These are phyloP conservation scores for Acanthaster planci DNA, from an alignment of 35 echinoderm and acorn worm genomes.

Conservation along the genomic window DNA sequence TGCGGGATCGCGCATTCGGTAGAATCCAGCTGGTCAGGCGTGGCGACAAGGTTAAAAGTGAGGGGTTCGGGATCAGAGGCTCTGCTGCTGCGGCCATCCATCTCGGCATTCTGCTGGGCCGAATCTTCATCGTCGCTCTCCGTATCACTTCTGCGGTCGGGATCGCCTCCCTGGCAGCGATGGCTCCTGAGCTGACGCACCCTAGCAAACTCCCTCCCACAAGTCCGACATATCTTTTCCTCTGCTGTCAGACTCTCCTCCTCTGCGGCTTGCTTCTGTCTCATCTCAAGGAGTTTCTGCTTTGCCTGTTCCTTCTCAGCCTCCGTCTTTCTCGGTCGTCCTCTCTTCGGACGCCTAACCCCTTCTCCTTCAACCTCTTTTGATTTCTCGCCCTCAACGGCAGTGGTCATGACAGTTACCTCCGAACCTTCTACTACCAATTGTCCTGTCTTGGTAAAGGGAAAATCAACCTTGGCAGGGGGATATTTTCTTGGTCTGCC, in stretches of 20 bases:
- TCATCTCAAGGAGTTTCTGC: not conserved
- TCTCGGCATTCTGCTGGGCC: not conserved
- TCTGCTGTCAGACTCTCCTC: not conserved
- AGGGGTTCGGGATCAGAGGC: not conserved
- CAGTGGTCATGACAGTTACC: not conserved
- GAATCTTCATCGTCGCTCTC: not conserved
- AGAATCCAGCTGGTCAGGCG: not conserved
- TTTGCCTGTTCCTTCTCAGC: not conserved
- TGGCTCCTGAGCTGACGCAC: slow-evolving; percentile 30
- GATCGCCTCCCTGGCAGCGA: slow-evolving; percentile 10
- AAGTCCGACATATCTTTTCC: slow-evolving; percentile 34
- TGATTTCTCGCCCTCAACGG: not conserved
- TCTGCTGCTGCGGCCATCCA: not conserved
- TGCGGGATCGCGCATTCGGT: slow-evolving; percentile 29
- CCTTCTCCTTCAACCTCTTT: not conserved
- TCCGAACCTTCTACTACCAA: not conserved
- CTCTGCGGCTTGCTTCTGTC: not conserved
- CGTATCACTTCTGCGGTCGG: not conserved
- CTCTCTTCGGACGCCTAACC: not conserved
- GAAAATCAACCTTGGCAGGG: not conserved
- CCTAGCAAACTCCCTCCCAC: slow-evolving; percentile 35
- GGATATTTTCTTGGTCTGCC: slow-evolving; percentile 1
- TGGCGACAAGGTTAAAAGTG: not conserved
- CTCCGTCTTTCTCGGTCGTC: slow-evolving; percentile 19
- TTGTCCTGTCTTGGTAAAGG: slow-evolving; percentile 2